Evolutionary conservation across 2,797 vertebrate species (phyloP).

Genomic region (Heteromormyrus szaboi): DNA sequence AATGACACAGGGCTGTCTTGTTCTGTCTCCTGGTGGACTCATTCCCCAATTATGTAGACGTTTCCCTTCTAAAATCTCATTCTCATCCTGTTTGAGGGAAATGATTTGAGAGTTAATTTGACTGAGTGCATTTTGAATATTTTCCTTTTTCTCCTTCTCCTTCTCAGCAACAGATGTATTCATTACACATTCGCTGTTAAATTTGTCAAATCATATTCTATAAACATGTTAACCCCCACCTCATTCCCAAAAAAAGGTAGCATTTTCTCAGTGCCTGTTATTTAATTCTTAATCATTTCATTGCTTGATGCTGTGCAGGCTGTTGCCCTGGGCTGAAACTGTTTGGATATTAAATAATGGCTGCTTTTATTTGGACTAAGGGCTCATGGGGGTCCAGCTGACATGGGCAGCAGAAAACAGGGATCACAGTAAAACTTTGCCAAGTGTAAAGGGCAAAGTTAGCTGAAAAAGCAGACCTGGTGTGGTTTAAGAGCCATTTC

Average conservation of each 20-base stretch:
- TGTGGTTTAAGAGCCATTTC: not conserved
- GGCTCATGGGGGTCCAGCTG: not conserved
- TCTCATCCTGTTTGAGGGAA: not conserved
- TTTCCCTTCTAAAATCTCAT: not conserved
- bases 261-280: not conserved
- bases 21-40: not conserved
- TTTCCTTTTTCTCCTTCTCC: not conserved
- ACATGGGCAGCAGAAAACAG: not conserved
- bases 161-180: not conserved
- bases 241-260: not conserved
- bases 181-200: not conserved
- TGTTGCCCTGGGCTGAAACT: not conserved
- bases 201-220: not conserved
- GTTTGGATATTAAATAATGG: not conserved
- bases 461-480: not conserved
- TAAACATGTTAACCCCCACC: not conserved
- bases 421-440: not conserved
- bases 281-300: not conserved
- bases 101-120: not conserved
- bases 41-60: not conserved
- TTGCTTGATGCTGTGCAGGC: not conserved
- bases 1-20: not conserved
- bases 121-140: not conserved
- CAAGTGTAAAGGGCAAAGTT: not conserved
- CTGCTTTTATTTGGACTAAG: slow-evolving; percentile 15